These are phyloP conservation scores for Odontamblyopus rebecca DNA, from an alignment of 2,797 vertebrate species.

Conservation along the genomic window DNA sequence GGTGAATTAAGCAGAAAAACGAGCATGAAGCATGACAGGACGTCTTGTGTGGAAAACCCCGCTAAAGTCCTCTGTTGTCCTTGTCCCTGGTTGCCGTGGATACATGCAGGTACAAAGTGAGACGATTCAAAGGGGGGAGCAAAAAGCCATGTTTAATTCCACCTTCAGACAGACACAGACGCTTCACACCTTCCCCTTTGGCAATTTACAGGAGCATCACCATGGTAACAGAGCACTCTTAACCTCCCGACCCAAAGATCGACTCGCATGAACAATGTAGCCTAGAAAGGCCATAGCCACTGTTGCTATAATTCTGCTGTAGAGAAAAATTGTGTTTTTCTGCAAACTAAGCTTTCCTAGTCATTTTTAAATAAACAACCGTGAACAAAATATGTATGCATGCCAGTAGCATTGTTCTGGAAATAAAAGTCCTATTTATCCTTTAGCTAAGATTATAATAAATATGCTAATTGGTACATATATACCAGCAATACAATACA, in stretches of 20 bases:
- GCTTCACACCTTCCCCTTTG: conserved; percentile 60
- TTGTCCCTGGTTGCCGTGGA: conserved; percentile 64
- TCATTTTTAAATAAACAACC: not conserved
- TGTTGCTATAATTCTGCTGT: not conserved
- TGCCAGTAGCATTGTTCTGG: not conserved
- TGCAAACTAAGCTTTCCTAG: not conserved
- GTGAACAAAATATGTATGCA: not conserved
- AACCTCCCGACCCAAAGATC: conserved; percentile 46
- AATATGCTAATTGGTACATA: not conserved
- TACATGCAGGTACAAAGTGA: conserved; percentile 61
- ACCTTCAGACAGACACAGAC: conserved; percentile 49
- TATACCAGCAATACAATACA: too few species aligned
- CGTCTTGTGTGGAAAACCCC: conserved; percentile 15
- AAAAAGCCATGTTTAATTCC: conserved; percentile 70
- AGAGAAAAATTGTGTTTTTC: not conserved
- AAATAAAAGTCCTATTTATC: not conserved
- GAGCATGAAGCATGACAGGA: conserved; percentile 23
- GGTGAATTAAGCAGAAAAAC: conserved; percentile 22
- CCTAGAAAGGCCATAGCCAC: not conserved
- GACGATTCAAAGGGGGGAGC: conserved; percentile 50
- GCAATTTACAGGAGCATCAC: conserved; percentile 41
- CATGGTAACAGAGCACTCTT: conserved; percentile 59
- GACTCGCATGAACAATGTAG: not conserved
- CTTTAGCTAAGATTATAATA: not conserved
- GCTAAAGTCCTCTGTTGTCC: conserved; percentile 49